Percentiles rank a stretch among this genome's conserved stretches.
Evolutionary conservation across 2,113 vertebrate genomes (phyloP).

Genomic region (Pao palembangensis): DNA sequence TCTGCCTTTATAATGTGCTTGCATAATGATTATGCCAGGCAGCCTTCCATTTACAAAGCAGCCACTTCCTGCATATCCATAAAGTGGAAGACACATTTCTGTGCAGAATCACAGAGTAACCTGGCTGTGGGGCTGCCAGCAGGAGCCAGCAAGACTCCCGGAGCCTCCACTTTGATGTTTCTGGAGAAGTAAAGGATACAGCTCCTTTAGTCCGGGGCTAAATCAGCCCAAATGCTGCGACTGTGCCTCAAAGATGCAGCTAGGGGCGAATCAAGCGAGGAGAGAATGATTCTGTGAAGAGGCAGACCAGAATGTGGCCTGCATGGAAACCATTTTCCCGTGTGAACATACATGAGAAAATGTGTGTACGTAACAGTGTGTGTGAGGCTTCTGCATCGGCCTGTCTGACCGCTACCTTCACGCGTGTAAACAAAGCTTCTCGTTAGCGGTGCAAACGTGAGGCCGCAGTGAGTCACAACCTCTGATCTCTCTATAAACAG

Average conservation of each 20-base stretch:
- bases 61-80: conserved; percentile 37
- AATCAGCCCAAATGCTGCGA: too few species aligned
- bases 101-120: conserved; percentile 39
- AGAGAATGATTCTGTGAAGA: conserved; percentile 22
- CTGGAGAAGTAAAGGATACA: too few species aligned
- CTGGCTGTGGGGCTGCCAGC: conserved; percentile 22
- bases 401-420: conserved; percentile 50
- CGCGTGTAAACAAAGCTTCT: conserved; percentile 49
- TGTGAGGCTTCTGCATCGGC: conserved; percentile 46
- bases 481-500: conserved; percentile 44
- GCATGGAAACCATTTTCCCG: too few species aligned
- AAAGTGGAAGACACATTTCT: conserved; percentile 24
- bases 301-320: conserved; percentile 40
- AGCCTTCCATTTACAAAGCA: conserved; percentile 27
- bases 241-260: too few species aligned
- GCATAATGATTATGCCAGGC: conserved; percentile 12
- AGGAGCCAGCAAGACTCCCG: conserved; percentile 22
- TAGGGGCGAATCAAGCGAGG: too few species aligned
- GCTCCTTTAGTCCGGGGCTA: not conserved
- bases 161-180: conserved; percentile 10
- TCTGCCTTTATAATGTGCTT: not conserved
- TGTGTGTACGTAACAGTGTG: not conserved
- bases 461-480: conserved; percentile 44
- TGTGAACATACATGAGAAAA: conserved; percentile 16
- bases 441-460: conserved; percentile 43